phyloP scores from a whole-genome alignment of 2,888 invertebrate genomes.

The Cosmopolites sordidus region DNA sequence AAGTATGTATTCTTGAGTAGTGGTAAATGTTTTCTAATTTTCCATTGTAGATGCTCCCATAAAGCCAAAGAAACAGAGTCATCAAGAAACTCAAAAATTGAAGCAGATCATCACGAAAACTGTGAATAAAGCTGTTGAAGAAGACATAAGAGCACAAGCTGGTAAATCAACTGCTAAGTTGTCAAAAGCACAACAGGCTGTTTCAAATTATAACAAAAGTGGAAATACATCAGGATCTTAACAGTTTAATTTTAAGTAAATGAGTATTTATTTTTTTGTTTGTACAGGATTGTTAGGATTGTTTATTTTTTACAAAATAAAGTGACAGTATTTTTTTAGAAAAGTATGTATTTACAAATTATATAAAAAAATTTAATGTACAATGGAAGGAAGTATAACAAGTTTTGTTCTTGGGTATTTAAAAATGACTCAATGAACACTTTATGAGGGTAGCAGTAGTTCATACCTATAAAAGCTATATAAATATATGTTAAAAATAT shows the following conservation, averaged over 20 bases:
- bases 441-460: too few species aligned
- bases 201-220: slow-evolving; percentile 42
- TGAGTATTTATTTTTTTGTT: too few species aligned
- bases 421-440: too few species aligned
- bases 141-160: slow-evolving; percentile 60
- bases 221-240: background rate
- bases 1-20: slow-evolving; percentile 49
- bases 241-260: background rate
- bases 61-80: slow-evolving; percentile 58
- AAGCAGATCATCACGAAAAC: slow-evolving; percentile 64
- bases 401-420: too few species aligned
- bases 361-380: too few species aligned
- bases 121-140: slow-evolving; percentile 65
- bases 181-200: slow-evolving; percentile 54
- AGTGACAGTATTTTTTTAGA: background rate
- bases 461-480: too few species aligned
- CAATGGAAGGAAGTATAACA: too few species aligned
- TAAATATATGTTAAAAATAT: too few species aligned
- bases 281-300: too few species aligned
- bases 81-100: slow-evolving; percentile 58
- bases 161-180: slow-evolving; percentile 45
- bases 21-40: slow-evolving; percentile 1
- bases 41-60: slow-evolving; percentile 57
- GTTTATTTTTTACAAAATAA: background rate
- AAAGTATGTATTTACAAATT: background rate